These are phyloP conservation scores for Eulithis testata DNA, from an alignment of 2,888 invertebrate genomes.

Conservation along the genomic window DNA sequence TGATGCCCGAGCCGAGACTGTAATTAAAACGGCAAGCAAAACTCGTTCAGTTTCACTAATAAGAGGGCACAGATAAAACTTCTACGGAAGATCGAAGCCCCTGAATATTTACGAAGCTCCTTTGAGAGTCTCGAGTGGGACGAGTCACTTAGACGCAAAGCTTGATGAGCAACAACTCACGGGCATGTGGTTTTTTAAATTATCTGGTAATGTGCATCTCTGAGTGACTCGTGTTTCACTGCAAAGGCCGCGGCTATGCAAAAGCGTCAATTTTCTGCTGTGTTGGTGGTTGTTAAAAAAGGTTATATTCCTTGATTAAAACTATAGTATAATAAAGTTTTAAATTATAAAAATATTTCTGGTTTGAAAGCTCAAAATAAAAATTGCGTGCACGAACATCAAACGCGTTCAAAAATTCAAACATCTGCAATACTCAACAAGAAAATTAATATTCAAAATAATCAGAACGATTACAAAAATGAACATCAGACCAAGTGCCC, in stretches of 20 bases:
- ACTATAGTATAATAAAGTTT: too few relatives aligned
- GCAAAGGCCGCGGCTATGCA: background rate
- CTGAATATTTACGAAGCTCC: slow-evolving; percentile 77
- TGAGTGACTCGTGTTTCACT: slow-evolving; percentile 3
- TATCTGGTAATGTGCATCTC: slow-evolving; percentile 4
- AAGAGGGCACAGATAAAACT: slow-evolving; percentile 37
- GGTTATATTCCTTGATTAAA: too few relatives aligned
- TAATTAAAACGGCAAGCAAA: slow-evolving; percentile 24
- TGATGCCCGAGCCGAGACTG: slow-evolving; percentile 1
- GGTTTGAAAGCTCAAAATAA: background rate
- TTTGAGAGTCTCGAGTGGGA: slow-evolving; percentile 71
- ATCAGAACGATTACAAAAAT: slow-evolving; percentile 72
- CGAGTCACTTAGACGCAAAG: slow-evolving; percentile 69
- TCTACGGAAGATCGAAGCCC: slow-evolving; percentile 59
- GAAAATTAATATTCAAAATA: slow-evolving; percentile 57
- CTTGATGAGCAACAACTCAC: slow-evolving; percentile 67
- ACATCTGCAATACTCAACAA: slow-evolving; percentile 34
- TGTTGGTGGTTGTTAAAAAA: too few relatives aligned
- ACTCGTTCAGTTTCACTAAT: slow-evolving; percentile 36
- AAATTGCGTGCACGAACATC: slow-evolving; percentile 12
- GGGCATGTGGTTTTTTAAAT: slow-evolving; percentile 9
- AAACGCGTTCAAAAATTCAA: slow-evolving; percentile 26
- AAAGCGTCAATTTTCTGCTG: too few relatives aligned
- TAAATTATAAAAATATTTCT: too few relatives aligned
- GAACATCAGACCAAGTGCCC: slow-evolving; percentile 65